Percentiles rank a stretch among this genome's conserved stretches.
phyloP scores from a whole-genome alignment of 2,888 invertebrate species.

The Phytoseiulus persimilis region DNA sequence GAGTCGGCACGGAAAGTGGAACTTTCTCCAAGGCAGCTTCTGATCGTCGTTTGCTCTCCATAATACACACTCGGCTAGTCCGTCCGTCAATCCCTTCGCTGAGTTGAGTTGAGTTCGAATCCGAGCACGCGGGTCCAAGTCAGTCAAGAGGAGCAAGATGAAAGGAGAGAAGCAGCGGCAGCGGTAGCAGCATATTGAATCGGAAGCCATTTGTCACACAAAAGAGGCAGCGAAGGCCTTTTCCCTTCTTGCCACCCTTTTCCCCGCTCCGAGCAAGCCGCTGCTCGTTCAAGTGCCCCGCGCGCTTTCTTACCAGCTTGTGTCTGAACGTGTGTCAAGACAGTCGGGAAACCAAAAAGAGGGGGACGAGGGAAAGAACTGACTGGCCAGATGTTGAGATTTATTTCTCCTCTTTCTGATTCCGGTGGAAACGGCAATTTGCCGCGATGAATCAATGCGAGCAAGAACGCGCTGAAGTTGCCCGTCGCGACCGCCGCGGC shows the following conservation, averaged over 20 bases:
- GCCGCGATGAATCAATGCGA: background rate
- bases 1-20: background rate
- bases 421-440: background rate
- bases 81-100: background rate
- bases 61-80: background rate
- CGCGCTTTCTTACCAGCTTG: background rate
- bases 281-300: background rate
- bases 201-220: slow-evolving; percentile 36
- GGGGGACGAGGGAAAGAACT: background rate
- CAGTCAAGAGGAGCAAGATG: background rate
- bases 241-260: background rate
- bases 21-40: background rate
- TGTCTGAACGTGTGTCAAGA: background rate
- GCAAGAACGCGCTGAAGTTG: background rate
- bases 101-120: background rate
- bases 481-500: background rate
- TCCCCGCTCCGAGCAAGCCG: background rate
- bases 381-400: slow-evolving; percentile 36
- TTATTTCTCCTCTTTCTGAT: slow-evolving; percentile 27
- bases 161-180: background rate
- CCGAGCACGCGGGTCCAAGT: background rate
- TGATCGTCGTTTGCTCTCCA: background rate
- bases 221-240: background rate
- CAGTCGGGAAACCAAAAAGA: background rate
- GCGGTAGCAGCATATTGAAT: slow-evolving; percentile 16